These are phyloP conservation scores for Aspidapion aeneum DNA, from an alignment of 2,888 invertebrate genomes.

Conservation along the genomic window DNA sequence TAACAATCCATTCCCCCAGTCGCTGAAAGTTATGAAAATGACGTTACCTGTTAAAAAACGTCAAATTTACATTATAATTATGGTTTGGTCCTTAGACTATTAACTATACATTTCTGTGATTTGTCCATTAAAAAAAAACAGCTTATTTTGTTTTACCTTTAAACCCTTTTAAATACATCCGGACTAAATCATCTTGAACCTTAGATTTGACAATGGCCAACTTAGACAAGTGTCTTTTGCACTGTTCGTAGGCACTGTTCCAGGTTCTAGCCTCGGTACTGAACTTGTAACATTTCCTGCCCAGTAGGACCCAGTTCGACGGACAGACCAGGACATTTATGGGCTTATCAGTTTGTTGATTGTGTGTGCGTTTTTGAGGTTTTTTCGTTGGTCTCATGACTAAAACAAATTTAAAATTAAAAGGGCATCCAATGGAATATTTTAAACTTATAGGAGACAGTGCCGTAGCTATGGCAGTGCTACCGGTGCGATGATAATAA, in stretches of 20 bases:
- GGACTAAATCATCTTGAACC: constrained; percentile 34
- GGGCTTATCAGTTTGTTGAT: not conserved
- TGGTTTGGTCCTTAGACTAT: no score
- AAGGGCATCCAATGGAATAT: no score
- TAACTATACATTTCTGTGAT: no score
- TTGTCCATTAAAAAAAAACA: no score
- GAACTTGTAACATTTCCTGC: constrained; percentile 39
- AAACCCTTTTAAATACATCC: constrained; percentile 36
- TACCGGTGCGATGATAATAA: no score
- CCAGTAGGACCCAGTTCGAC: constrained; percentile 35
- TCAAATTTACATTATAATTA: no score
- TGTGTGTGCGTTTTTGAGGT: not conserved
- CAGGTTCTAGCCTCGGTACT: constrained; percentile 35
- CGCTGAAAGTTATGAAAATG: no score
- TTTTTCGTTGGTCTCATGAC: not conserved
- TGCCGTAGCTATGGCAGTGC: no score
- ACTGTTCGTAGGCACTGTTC: constrained; percentile 39
- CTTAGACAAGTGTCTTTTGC: constrained; percentile 34
- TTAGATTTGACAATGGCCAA: constrained; percentile 34
- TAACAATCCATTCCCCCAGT: no score
- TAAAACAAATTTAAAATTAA: no score
- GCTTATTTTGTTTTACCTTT: constrained; percentile 29
- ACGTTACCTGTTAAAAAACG: no score
- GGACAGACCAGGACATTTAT: constrained; percentile 30
- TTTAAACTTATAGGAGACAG: no score